Evolutionary conservation across 1,140 invertebrate species (phyloP).

Genomic region (Cepaea nemoralis): DNA sequence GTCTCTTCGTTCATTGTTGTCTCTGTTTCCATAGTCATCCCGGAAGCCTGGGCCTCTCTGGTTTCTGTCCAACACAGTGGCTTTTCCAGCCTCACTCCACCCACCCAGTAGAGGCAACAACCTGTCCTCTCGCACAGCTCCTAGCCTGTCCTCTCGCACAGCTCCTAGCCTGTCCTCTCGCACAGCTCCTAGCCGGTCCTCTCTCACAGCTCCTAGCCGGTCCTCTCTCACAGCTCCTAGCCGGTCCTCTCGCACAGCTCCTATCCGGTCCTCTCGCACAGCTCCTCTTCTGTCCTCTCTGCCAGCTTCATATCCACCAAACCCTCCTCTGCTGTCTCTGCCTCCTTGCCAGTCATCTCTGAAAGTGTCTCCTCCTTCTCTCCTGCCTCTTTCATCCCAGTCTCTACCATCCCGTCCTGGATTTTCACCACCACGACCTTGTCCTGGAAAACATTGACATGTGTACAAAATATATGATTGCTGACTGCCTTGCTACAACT

Average conservation of each 20-base stretch:
- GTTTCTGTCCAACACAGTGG: not conserved
- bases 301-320: constrained; percentile 11
- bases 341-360: constrained; percentile 25
- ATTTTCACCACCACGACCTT: not conserved
- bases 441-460: not conserved
- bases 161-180: constrained; percentile 20
- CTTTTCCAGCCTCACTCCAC: not conserved
- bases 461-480: too few species aligned
- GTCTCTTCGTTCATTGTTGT: constrained; percentile 3
- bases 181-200: not conserved
- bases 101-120: not conserved
- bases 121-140: constrained; percentile 8
- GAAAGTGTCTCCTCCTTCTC: constrained; percentile 12
- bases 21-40: not conserved
- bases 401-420: not conserved
- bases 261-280: too few species aligned
- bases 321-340: not conserved
- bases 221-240: constrained; percentile 18
- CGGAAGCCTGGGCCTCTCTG: constrained; percentile 11
- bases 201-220: constrained; percentile 4
- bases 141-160: constrained; percentile 9
- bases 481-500: too few species aligned
- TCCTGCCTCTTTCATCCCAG: constrained; percentile 18
- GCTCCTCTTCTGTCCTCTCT: too few species aligned
- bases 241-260: too few species aligned